A percentile compares a stretch with the other conserved stretches of the same genome.
Conservation (phyloP, 2,113 vertebrate species). For the Corynorhinus townsendii region DNA sequence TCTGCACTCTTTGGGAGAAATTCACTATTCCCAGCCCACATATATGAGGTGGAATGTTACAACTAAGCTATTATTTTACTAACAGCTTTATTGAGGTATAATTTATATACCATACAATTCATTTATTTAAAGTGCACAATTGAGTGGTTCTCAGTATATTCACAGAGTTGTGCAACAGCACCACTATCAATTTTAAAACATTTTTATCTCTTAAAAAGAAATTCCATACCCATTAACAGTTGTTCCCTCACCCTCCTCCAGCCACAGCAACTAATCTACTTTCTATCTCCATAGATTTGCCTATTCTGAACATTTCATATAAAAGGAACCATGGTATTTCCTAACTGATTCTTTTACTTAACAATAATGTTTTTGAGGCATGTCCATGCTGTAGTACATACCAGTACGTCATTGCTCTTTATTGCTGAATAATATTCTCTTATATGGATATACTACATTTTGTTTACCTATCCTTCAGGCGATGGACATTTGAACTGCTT, state of each 20-base stretch:
- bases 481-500: neutral
- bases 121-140: neutral
- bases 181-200: neutral
- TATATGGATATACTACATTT: neutral
- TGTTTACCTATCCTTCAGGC: neutral
- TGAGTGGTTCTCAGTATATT: neutral
- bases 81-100: neutral
- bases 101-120: neutral
- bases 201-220: neutral
- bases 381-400: fast-evolving
- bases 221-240: neutral
- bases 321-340: neutral
- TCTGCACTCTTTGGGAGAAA: neutral
- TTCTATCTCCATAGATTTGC: neutral
- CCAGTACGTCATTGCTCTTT: neutral
- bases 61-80: neutral
- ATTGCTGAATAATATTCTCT: neutral
- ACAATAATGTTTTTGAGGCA: neutral
- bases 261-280: neutral
- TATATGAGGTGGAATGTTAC: neutral
- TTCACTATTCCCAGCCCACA: neutral
- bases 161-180: neutral
- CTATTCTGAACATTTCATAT: neutral
- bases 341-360: neutral
- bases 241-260: neutral